Conservation (phyloP, 92 coral and sea anemone species). For the Siderastrea radians region DNA sequence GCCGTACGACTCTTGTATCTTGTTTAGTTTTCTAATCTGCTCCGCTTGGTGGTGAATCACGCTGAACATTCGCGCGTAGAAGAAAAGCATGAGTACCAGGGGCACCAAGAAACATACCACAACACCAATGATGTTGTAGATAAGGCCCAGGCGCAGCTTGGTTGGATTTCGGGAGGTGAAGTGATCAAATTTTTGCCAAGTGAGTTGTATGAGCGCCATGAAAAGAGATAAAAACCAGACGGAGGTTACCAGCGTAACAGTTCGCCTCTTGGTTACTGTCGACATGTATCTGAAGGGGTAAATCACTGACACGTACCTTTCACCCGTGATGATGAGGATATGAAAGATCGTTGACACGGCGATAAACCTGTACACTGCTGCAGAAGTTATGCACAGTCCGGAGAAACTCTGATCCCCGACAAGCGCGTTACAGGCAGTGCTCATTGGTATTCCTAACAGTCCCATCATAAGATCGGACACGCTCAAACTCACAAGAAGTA, state of each 20-base stretch:
- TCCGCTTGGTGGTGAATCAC: constrained; percentile 85
- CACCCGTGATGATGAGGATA: constrained; percentile 90
- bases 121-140: constrained; percentile 77
- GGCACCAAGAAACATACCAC: constrained; percentile 85
- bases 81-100: constrained; percentile 77
- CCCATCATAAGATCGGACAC: constrained; percentile 89
- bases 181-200: constrained; percentile 77
- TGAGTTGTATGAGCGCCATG: constrained; percentile 82
- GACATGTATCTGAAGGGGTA: constrained; percentile 84
- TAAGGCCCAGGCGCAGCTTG: constrained; percentile 62
- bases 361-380: constrained; percentile 83
- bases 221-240: constrained; percentile 87
- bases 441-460: constrained; percentile 76
- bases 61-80: constrained; percentile 85
- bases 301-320: constrained; percentile 91
- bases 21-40: constrained; percentile 77
- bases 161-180: constrained; percentile 42
- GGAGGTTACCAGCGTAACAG: constrained; percentile 60
- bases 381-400: constrained; percentile 84
- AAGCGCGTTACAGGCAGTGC: constrained; percentile 77
- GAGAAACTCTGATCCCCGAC: constrained; percentile 44
- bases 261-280: constrained; percentile 83
- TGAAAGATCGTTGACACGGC: constrained; percentile 98
- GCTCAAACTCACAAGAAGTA: constrained; percentile 76
- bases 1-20: constrained; percentile 61